These are phyloP conservation scores for Tapera naevia DNA, from an alignment of 2,797 vertebrate species.

Conservation along the genomic window DNA sequence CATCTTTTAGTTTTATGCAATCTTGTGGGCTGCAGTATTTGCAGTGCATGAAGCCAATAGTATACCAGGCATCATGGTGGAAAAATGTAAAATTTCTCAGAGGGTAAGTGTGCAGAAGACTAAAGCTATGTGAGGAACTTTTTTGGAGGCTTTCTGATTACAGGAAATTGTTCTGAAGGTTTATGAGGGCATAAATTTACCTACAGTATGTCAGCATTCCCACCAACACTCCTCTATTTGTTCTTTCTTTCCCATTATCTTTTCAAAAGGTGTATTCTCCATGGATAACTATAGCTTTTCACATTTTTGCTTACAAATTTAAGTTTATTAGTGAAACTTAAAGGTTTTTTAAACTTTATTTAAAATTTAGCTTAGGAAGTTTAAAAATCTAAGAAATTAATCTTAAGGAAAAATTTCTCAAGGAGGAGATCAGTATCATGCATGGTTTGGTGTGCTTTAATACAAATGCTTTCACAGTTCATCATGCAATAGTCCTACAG, in stretches of 20 bases:
- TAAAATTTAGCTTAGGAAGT: background rate
- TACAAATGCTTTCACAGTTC: background rate
- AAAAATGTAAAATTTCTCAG: background rate
- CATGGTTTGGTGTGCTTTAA: background rate
- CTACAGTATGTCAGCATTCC: background rate
- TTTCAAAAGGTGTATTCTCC: background rate
- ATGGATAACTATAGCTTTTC: background rate
- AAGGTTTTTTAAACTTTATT: background rate
- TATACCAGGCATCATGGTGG: background rate
- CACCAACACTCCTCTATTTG: background rate
- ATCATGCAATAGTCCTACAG: background rate
- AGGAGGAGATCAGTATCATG: background rate
- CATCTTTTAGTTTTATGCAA: background rate
- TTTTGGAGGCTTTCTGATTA: background rate
- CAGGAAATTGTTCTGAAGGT: background rate
- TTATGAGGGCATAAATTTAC: background rate
- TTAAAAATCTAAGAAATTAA: background rate
- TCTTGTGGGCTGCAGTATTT: background rate
- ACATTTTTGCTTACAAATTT: background rate
- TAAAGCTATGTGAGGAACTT: background rate
- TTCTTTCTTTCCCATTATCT: background rate
- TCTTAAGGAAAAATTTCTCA: background rate
- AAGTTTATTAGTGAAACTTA: background rate
- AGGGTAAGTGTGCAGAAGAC: background rate
- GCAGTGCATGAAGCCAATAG: background rate